Percentiles rank a stretch among this genome's conserved stretches.
These are phyloP conservation scores for Trypoxylon attenuatum DNA, from an alignment of 2,888 invertebrate species.

Conservation along the genomic window DNA sequence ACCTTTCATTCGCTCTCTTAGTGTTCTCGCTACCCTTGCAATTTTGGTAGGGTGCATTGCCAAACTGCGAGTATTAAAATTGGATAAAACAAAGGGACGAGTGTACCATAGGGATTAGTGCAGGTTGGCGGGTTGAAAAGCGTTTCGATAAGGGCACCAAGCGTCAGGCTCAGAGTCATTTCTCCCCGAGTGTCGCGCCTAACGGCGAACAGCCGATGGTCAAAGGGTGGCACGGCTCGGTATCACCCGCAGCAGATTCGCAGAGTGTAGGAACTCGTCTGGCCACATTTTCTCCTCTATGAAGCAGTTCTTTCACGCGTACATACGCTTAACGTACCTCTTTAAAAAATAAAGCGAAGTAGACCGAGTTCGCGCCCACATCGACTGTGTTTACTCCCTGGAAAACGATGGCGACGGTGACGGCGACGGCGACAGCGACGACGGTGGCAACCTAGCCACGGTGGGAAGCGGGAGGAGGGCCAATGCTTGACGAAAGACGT, in stretches of 20 bases:
- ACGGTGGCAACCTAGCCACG: too few relatives aligned
- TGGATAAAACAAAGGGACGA: too few relatives aligned
- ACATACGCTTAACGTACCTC: constrained; percentile 20
- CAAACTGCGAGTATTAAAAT: too few relatives aligned
- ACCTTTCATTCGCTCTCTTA: too few relatives aligned
- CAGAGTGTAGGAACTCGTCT: constrained; percentile 18
- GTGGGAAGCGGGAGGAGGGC: constrained; percentile 10
- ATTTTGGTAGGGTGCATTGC: too few relatives aligned
- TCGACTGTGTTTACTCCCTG: constrained; percentile 43
- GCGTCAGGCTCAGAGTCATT: too few relatives aligned
- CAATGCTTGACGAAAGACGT: constrained; percentile 4
- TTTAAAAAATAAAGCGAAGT: constrained; percentile 54
- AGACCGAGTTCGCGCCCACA: constrained; percentile 44
- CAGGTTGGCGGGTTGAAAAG: too few relatives aligned
- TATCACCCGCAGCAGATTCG: not conserved
- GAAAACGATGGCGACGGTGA: constrained; percentile 17
- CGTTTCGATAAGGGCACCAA: too few relatives aligned
- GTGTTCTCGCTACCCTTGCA: too few relatives aligned
- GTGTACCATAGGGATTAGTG: too few relatives aligned
- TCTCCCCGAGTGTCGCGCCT: not conserved
- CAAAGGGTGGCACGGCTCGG: not conserved
- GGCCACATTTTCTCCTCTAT: constrained; percentile 21
- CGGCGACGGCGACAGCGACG: too few relatives aligned
- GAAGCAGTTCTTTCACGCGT: constrained; percentile 36
- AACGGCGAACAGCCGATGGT: not conserved